Percentiles rank a stretch among this genome's conserved stretches.
Conservation (phyloP, 2,888 invertebrate species). For the Laothoe populi region DNA sequence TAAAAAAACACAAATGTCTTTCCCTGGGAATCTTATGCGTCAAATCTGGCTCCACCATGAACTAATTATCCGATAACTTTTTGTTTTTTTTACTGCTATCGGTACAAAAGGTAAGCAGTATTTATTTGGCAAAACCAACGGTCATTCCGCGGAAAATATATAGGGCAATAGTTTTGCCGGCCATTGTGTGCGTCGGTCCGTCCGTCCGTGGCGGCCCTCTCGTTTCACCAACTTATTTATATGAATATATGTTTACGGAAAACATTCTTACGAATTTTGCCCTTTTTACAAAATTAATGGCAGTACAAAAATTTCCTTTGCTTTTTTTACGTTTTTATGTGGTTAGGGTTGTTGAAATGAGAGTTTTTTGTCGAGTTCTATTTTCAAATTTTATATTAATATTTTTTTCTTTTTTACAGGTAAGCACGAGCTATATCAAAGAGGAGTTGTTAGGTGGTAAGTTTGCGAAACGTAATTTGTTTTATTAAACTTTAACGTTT, state of each 20-base stretch:
- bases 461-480: background rate
- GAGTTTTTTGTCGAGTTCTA: background rate
- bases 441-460: conserved; percentile 35
- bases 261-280: conserved; percentile 48
- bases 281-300: conserved; percentile 41
- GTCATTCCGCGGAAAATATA: conserved; percentile 51
- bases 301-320: conserved; percentile 41
- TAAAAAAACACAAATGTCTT: too few species aligned
- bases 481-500: background rate
- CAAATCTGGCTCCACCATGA: background rate
- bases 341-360: background rate
- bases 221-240: conserved; percentile 59
- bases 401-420: conserved; percentile 56
- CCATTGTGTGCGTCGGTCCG: conserved; percentile 36
- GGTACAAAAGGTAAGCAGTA: conserved; percentile 47
- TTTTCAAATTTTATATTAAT: conserved; percentile 41
- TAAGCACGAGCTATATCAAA: conserved; percentile 51
- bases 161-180: conserved; percentile 36
- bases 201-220: conserved; percentile 48
- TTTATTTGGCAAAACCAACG: conserved; percentile 60
- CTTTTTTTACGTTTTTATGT: conserved; percentile 26
- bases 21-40: background rate
- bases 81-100: conserved; percentile 39
- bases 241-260: conserved; percentile 37
- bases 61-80: background rate